Evolutionary conservation across 64 coral and sea anemone species (phyloP), one percentile per base, ranked within the genome.

Genomic region (Hydrozoanthus tunicans): DNA sequence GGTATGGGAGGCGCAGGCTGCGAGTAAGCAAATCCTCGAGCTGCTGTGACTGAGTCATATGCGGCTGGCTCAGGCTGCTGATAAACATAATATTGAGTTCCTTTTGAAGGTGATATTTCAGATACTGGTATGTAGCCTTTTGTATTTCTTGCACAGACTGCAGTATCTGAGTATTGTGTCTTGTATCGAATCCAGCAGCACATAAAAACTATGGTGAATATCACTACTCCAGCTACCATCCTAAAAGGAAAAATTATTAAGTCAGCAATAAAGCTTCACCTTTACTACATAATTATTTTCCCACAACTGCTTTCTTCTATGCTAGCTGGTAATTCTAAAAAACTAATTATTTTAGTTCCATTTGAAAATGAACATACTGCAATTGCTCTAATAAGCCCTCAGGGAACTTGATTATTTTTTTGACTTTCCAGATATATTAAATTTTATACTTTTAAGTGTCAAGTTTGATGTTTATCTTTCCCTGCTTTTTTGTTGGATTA

Each of bases 111-210:
- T 27, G 89, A 81, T 75, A 93, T 65, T 55, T 83, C 86, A 61
- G 85, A 72, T 57, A 93, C 54, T 62, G 89, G 76, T 4, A 94
- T 12, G 24, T 96, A 96, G 63, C 95, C 89, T 82, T 89, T 64
- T 56, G 77, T 82, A 62, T 91, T 81, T 68, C 75, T 81, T 70
- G 82, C 75, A 52, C 73, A 51, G 15, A 89, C 62, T 0, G 88
- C 85, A 70, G 73, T 56, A 70, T 15, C 6, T 3, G 92, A 94
- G 53, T 91, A 85, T 3, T 86, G 23, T 66, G 89, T 93, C n/a
- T 78, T 81, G 77, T 94, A 94, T 6, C 92, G 77, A 66, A 96
- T 25, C 95, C 95, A 96, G 58, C 78, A 96, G 81, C 95, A 96
- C 26, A 89, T 73, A 53, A 96, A 80, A 7, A 91, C 56, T 6